Base-by-base conservation (phyloP, 2,888 invertebrate genomes). In the Sarcophaga variegata region DNA sequence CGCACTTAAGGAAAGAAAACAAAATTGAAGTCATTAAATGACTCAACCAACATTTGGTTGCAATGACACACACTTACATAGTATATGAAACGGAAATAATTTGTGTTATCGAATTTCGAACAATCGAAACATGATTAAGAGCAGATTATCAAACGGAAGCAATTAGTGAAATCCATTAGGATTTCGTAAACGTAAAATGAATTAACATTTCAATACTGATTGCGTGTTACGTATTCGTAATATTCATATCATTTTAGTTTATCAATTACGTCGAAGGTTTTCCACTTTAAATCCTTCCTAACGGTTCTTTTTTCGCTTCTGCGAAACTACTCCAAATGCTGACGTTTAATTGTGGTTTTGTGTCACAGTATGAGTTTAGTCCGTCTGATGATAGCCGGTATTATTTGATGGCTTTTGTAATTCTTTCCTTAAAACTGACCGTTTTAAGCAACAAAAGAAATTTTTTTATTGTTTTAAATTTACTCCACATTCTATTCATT, bases 11-110 rank as follows among this genome's bases (percentile, higher is more conserved):
- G 12, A 64, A 63, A 63, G 12, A 64, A 63, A 63, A 69, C 72
- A 81, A 60, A 17, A 60, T 45, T 22, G 14, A 47, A 27, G 17
- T 71, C 27, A 64, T 75, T 71, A 76, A 75, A 74, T 85, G 81
- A 82, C 82, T 79, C 85, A 82, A 82, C 79, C 85, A 82, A 82
- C 79, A 79, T 76, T 86, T 76, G 79, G 22, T 76, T 37, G 22
- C 62, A 49, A 47, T n/a, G 37, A 60, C 54, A 14, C 54, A 54
- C 54, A 54, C 37, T 37, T 37, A 8, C 2, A 0, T 37, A 37
- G 37, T 37, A 37, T 37, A 37, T 10, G 10, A 25, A 75, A 69
- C 47, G 67, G 66, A 80, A 67, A 60, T 81, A 66, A n/a, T 72
- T 80, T 22, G 5, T 10, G 11, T 17, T 17, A 63, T 45, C 17